These are phyloP conservation scores for Eclectus roratus DNA, from an alignment of 2,113 vertebrate genomes.

Conservation along the genomic window DNA sequence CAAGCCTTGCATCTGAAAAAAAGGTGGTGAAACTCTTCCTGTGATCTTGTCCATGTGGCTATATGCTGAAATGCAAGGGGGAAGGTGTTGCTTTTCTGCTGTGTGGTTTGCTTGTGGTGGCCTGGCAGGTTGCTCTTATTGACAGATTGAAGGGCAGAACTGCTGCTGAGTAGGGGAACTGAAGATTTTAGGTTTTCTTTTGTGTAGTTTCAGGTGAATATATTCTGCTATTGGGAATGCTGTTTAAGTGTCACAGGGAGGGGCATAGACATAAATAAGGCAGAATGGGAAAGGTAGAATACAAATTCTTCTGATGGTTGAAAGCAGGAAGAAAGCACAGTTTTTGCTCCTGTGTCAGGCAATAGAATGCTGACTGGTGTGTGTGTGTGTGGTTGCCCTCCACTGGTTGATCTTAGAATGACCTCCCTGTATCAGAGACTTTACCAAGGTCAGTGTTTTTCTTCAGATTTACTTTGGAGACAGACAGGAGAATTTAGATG, in stretches of 20 bases:
- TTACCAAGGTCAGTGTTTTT: not conserved
- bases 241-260: not conserved
- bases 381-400: constrained; percentile 20
- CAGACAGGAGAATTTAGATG: accelerated
- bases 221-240: not conserved
- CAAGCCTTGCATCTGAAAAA: not conserved
- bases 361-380: not conserved
- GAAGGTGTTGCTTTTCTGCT: not conserved
- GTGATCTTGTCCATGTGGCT: not conserved
- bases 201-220: not conserved
- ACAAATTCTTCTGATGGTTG: not conserved
- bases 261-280: not conserved
- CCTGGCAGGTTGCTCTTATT: not conserved
- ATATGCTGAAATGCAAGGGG: not conserved
- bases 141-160: not conserved
- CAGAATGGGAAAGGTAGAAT: not conserved
- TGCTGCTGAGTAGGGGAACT: not conserved
- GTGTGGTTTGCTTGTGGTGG: not conserved
- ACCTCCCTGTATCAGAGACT: not conserved
- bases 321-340: not conserved
- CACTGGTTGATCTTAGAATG: not conserved
- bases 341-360: not conserved
- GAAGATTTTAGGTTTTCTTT: not conserved
- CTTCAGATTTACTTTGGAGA: not conserved
- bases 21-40: not conserved